phyloP scores from a whole-genome alignment of 2,113 vertebrate species.

The Macaca nemestrina region DNA sequence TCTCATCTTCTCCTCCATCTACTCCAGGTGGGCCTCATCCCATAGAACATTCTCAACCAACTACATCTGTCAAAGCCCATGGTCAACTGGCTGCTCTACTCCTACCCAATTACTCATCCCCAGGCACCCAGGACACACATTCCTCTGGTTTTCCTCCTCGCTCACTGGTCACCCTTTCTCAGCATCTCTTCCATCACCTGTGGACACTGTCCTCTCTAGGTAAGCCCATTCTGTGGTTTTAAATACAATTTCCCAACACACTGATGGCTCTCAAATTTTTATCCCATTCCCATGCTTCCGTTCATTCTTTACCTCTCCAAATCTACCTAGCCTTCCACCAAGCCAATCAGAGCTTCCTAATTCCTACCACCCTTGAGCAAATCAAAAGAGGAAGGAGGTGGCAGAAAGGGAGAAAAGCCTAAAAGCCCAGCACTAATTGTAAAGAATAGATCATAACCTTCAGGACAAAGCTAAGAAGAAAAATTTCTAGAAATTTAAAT shows the following conservation, averaged over 20 bases:
- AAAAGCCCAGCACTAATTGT: not conserved
- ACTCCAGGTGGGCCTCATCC: not conserved
- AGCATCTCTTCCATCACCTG: not conserved
- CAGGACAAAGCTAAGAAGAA: slow-evolving; percentile 7
- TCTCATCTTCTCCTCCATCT: not conserved
- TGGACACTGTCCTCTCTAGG: not conserved
- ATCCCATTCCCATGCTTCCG: not conserved
- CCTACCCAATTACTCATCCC: not conserved
- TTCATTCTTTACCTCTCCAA: not conserved
- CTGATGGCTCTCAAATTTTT: not conserved
- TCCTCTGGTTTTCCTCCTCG: not conserved
- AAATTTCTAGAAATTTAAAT: slow-evolving; percentile 34
- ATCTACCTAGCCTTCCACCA: not conserved
- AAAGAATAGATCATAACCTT: not conserved
- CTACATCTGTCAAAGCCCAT: not conserved
- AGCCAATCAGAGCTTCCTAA: not conserved
- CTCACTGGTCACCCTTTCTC: not conserved
- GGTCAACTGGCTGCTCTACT: not conserved
- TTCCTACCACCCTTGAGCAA: slow-evolving; percentile 7
- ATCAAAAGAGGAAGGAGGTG: not conserved
- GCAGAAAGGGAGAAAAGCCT: not conserved
- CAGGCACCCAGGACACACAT: not conserved
- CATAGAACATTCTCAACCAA: not conserved
- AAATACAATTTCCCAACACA: not conserved
- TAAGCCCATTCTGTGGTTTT: not conserved